phyloP scores from a whole-genome alignment of 2,797 vertebrate genomes.

The Enteromius unitaeniatus region DNA sequence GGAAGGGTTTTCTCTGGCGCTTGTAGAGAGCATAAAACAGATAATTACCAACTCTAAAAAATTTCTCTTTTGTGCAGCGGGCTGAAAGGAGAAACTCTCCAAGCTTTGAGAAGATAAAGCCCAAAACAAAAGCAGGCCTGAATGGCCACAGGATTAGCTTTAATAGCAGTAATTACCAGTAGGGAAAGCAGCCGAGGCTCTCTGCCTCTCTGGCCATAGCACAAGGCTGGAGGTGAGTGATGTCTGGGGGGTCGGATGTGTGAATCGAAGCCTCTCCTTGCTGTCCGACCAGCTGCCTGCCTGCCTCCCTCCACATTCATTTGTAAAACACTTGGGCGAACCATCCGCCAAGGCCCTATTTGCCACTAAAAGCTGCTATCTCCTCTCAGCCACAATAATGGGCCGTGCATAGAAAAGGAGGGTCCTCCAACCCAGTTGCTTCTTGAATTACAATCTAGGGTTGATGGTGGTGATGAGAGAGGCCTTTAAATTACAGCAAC shows the following conservation, averaged over 20 bases:
- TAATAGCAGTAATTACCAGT: constrained; percentile 83
- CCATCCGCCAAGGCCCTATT: constrained; percentile 79
- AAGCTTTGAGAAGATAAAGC: constrained; percentile 82
- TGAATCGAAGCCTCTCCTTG: constrained; percentile 64
- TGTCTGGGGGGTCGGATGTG: constrained; percentile 61
- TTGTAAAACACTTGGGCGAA: constrained; percentile 86
- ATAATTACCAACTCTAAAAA: constrained; percentile 80
- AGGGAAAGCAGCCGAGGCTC: constrained; percentile 74
- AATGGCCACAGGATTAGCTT: constrained; percentile 80
- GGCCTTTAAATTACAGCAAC: constrained; percentile 78
- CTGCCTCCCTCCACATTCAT: constrained; percentile 77
- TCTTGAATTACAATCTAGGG: constrained; percentile 84
- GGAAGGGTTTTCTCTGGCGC: constrained; percentile 65
- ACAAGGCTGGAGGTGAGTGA: constrained; percentile 74
- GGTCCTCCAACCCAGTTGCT: constrained; percentile 78
- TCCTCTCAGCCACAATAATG: constrained; percentile 78
- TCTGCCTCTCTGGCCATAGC: constrained; percentile 74
- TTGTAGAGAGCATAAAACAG: constrained; percentile 78
- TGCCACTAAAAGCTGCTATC: constrained; percentile 83
- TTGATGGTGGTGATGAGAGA: constrained; percentile 79
- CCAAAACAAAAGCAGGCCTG: constrained; percentile 83
- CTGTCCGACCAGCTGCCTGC: constrained; percentile 50
- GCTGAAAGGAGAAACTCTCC: constrained; percentile 82
- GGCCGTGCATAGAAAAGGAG: constrained; percentile 73
- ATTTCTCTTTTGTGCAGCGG: constrained; percentile 77